These are phyloP conservation scores for Merops nubicus DNA, from an alignment of 2,113 vertebrate genomes.

Conservation along the genomic window DNA sequence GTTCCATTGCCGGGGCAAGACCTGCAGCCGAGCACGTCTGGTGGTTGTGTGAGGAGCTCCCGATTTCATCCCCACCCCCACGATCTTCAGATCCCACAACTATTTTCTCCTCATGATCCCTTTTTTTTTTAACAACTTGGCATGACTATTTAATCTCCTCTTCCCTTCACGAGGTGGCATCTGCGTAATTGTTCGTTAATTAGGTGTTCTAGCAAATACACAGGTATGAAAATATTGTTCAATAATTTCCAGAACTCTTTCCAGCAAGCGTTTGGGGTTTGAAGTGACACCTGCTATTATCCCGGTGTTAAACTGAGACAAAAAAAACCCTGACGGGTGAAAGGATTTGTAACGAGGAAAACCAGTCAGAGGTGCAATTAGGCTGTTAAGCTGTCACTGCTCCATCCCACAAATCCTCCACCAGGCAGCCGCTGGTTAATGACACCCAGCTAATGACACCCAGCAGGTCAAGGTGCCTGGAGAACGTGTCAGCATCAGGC, in stretches of 20 bases:
- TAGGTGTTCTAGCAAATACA: not conserved
- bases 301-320: not conserved
- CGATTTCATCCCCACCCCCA: not conserved
- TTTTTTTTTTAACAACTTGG: not conserved
- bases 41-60: not conserved
- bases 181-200: not conserved
- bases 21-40: not conserved
- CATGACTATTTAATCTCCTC: not conserved
- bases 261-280: not conserved
- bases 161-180: not conserved
- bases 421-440: too few species aligned
- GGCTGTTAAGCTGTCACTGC: constrained; percentile 36
- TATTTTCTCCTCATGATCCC: not conserved
- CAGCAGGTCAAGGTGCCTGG: constrained; percentile 3
- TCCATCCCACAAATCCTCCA: constrained; percentile 17
- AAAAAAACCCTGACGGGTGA: not conserved
- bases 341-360: not conserved
- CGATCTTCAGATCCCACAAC: not conserved
- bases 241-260: not conserved
- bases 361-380: not conserved
- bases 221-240: not conserved
- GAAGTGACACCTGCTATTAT: not conserved
- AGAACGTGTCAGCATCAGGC: not conserved
- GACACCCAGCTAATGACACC: not conserved
- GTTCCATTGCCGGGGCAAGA: not conserved